These are phyloP conservation scores for Poicephalus gulielmi DNA, from an alignment of 2,113 vertebrate genomes.

Conservation along the genomic window DNA sequence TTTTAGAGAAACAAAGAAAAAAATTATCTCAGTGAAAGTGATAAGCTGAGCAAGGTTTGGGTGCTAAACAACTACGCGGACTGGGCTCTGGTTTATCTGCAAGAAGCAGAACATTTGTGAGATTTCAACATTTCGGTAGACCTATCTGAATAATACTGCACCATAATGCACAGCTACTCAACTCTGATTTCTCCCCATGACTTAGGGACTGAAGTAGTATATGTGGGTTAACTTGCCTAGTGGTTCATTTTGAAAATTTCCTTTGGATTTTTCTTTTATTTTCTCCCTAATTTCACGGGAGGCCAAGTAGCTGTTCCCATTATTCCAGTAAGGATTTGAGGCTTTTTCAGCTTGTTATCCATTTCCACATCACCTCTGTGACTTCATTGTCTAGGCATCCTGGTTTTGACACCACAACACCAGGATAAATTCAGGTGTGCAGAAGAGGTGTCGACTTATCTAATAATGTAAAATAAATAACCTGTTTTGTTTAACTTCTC, in stretches of 20 bases:
- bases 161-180: background rate
- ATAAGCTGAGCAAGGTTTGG: background rate
- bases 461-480: background rate
- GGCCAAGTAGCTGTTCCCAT: background rate
- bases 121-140: background rate
- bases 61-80: background rate
- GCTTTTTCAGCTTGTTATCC: background rate
- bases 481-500: background rate
- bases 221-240: background rate
- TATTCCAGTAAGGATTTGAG: background rate
- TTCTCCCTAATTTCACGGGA: background rate
- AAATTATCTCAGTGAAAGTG: fast-evolving
- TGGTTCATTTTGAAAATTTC: background rate
- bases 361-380: background rate
- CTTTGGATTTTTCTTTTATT: background rate
- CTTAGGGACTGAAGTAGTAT: background rate
- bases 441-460: background rate
- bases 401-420: background rate
- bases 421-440: background rate
- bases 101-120: background rate
- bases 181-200: background rate
- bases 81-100: background rate
- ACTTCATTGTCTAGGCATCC: background rate
- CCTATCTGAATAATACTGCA: background rate
- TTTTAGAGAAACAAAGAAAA: background rate